phyloP scores from a whole-genome alignment of 2,888 invertebrate species.

The Platerodrilus igneus region DNA sequence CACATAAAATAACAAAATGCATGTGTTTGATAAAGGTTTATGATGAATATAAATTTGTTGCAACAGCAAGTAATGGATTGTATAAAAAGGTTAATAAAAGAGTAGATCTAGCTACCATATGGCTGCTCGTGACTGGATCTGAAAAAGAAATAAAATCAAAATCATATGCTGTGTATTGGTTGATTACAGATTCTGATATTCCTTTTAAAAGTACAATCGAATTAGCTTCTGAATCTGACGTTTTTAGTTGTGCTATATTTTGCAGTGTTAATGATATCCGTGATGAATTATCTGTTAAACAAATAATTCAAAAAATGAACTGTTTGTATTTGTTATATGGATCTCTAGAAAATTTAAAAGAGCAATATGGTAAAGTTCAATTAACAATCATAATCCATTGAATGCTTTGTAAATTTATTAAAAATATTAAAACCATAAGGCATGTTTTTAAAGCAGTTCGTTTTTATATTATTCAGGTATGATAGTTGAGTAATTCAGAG shows the following conservation, averaged over 20 bases:
- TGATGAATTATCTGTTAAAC: slow-evolving; percentile 9
- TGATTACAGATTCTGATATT: slow-evolving; percentile 12
- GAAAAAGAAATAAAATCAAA: slow-evolving; percentile 1
- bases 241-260: slow-evolving; percentile 11
- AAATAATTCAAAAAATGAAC: slow-evolving; percentile 10
- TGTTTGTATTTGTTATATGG: slow-evolving; percentile 16
- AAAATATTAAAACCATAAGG: no score
- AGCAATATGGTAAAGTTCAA: slow-evolving; percentile 10
- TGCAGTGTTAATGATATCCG: slow-evolving; percentile 12
- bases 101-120: slow-evolving; percentile 5
- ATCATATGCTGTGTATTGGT: slow-evolving; percentile 13
- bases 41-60: slow-evolving; percentile 6
- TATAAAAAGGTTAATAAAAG: slow-evolving; percentile 7
- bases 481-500: no score
- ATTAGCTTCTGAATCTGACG: slow-evolving; percentile 7
- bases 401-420: no score
- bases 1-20: slow-evolving; percentile 13
- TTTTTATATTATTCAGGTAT: no score
- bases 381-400: slow-evolving; percentile 13
- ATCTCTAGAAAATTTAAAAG: slow-evolving; percentile 14
- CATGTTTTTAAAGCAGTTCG: no score
- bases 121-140: slow-evolving; percentile 16
- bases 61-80: not conserved
- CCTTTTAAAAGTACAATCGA: slow-evolving; percentile 14
- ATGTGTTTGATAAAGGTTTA: slow-evolving; percentile 12